Conservation (phyloP, 1,140 invertebrate genomes). For the Platyscapa corneri region DNA sequence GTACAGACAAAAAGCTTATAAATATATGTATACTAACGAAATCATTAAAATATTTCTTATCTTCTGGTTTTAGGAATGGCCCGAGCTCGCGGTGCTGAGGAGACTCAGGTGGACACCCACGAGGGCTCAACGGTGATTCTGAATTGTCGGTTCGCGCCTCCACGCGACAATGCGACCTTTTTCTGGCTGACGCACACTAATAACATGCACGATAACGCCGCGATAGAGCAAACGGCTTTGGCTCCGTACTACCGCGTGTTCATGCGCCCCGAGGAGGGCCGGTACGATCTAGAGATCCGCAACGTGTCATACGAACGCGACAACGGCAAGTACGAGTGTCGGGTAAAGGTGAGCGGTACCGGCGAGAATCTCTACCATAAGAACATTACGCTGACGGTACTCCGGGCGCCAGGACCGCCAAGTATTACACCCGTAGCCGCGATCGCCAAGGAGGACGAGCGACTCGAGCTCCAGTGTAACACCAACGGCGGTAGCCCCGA, state of each 20-base stretch:
- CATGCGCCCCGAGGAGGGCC: slow-evolving; percentile 81
- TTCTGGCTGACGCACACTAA: slow-evolving; percentile 72
- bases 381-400: slow-evolving; percentile 87
- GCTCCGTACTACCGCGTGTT: slow-evolving; percentile 69
- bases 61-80: slow-evolving; percentile 61
- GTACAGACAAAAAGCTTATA: no score
- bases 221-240: slow-evolving; percentile 65
- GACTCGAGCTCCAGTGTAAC: slow-evolving; percentile 86
- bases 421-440: slow-evolving; percentile 80
- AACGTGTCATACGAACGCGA: slow-evolving; percentile 92
- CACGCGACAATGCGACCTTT: slow-evolving; percentile 65
- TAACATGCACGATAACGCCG: slow-evolving; percentile 71
- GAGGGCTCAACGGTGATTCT: slow-evolving; percentile 70
- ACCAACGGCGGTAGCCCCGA: slow-evolving; percentile 91
- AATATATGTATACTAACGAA: no score
- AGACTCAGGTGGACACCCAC: slow-evolving; percentile 71
- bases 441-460: slow-evolving; percentile 84
- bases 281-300: slow-evolving; percentile 90
- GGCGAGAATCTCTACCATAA: slow-evolving; percentile 89
- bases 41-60: not conserved
- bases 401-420: slow-evolving; percentile 88
- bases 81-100: slow-evolving; percentile 63
- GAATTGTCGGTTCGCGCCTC: slow-evolving; percentile 67
- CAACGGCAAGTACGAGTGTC: slow-evolving; percentile 93
- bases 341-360: slow-evolving; percentile 87